These are phyloP conservation scores for Platycnemis pennipes DNA, from an alignment of 2,888 invertebrate species.

Conservation along the genomic window DNA sequence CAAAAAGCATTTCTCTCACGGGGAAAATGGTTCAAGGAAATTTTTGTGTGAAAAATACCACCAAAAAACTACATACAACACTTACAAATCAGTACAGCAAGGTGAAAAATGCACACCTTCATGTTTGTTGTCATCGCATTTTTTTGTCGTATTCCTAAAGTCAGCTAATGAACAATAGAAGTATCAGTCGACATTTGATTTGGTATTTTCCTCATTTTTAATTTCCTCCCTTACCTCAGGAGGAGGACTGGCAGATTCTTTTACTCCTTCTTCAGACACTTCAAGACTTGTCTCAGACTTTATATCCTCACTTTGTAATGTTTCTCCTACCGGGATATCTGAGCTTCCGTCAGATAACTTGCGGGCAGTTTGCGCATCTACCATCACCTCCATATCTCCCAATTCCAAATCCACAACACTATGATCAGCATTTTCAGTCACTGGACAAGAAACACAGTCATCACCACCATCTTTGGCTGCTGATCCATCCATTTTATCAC, in stretches of 20 bases:
- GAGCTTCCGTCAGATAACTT: slow-evolving; percentile 55
- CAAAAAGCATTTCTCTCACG: slow-evolving; percentile 68
- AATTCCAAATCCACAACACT: slow-evolving; percentile 72
- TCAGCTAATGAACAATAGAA: slow-evolving; percentile 71
- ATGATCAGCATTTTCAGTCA: slow-evolving; percentile 76
- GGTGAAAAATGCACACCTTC: slow-evolving; percentile 72
- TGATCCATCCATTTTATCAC: slow-evolving; percentile 79
- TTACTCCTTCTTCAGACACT: slow-evolving; percentile 43
- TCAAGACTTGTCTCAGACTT: slow-evolving; percentile 48
- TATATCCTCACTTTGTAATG: slow-evolving; percentile 45
- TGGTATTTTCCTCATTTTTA: slow-evolving; percentile 71
- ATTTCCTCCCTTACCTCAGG: slow-evolving; percentile 64
- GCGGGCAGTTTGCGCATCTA: slow-evolving; percentile 59
- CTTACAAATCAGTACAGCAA: slow-evolving; percentile 73
- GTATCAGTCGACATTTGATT: slow-evolving; percentile 73
- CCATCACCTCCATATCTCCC: slow-evolving; percentile 68
- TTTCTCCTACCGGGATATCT: slow-evolving; percentile 53
- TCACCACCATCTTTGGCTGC: slow-evolving; percentile 61
- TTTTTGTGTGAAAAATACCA: slow-evolving; percentile 71
- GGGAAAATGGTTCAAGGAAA: slow-evolving; percentile 70
- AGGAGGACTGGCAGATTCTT: slow-evolving; percentile 61
- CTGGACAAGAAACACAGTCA: slow-evolving; percentile 72
- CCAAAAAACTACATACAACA: slow-evolving; percentile 72
- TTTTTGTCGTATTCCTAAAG: slow-evolving; percentile 70
- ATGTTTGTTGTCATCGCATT: slow-evolving; percentile 71